Evolutionary conservation across 1,140 invertebrate species (phyloP).

Genomic region (Drosophila punjabiensis): DNA sequence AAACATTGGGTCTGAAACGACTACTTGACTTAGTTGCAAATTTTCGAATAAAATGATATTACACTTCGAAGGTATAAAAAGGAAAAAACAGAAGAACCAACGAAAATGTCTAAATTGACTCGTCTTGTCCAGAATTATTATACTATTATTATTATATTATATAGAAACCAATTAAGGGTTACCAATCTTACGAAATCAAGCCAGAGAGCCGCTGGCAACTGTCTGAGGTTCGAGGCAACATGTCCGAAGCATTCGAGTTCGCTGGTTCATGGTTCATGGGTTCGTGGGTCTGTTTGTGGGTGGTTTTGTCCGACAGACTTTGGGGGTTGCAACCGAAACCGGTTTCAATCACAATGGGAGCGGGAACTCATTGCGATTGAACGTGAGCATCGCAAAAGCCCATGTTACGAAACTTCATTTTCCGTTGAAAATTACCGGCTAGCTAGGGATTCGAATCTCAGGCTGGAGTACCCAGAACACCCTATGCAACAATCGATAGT

Average conservation of each 20-base stretch:
- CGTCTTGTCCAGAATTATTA: not conserved
- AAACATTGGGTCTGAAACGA: too few relatives aligned
- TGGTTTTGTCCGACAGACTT: not conserved
- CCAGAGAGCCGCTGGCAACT: not conserved
- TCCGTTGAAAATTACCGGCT: not conserved
- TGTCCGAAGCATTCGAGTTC: not conserved
- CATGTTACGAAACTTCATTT: not conserved
- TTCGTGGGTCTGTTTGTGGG: not conserved
- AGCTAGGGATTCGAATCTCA: not conserved
- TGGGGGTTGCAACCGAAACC: slow-evolving; percentile 16
- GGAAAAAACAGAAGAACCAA: too few relatives aligned
- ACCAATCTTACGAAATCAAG: not conserved
- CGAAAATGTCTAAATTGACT: not conserved
- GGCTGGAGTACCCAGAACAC: not conserved
- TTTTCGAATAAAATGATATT: too few relatives aligned
- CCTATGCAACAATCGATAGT: not conserved
- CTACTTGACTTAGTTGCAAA: too few relatives aligned
- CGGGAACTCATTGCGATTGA: not conserved
- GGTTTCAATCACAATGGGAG: slow-evolving; percentile 2
- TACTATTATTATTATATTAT: not conserved
- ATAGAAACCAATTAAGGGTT: not conserved
- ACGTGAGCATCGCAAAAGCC: not conserved
- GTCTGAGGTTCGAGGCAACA: not conserved
- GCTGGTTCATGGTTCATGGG: slow-evolving; percentile 11
- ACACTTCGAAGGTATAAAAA: not conserved